phyloP scores from a whole-genome alignment of 2,797 vertebrate genomes.

The Brachyrhaphis roseni region DNA sequence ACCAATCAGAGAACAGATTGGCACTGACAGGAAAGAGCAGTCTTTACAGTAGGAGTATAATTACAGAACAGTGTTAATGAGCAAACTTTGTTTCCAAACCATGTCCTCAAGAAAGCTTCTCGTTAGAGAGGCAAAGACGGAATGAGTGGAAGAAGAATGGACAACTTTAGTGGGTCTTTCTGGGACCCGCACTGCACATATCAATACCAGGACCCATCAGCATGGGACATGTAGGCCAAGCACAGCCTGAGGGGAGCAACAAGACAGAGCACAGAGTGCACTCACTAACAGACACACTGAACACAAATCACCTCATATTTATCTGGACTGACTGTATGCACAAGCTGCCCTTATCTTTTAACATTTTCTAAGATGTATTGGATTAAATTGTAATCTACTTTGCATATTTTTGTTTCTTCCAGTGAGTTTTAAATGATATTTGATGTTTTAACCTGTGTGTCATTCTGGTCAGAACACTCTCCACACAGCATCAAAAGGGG shows the following conservation, averaged over 20 bases:
- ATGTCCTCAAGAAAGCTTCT: neutral
- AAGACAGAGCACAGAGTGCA: neutral
- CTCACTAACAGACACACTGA: neutral
- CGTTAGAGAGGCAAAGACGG: neutral
- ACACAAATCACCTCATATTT: neutral
- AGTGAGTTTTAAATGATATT: neutral
- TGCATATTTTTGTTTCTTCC: neutral
- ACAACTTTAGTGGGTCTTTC: constrained; percentile 6
- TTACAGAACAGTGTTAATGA: constrained; percentile 47
- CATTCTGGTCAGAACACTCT: neutral
- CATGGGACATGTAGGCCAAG: constrained; percentile 34
- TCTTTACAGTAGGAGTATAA: constrained; percentile 30
- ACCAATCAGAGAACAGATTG: neutral
- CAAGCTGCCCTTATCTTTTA: neutral
- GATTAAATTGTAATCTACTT: neutral
- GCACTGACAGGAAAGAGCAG: constrained; percentile 21
- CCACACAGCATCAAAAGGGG: neutral
- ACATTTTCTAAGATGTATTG: neutral
- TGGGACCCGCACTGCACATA: constrained; percentile 24
- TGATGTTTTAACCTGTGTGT: neutral
- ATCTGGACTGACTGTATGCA: neutral
- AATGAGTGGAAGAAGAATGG: neutral
- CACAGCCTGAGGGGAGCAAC: constrained; percentile 8
- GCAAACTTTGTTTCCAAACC: constrained; percentile 11
- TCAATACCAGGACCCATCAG: constrained; percentile 46